Evolutionary conservation across 1,140 invertebrate species (phyloP).

Genomic region (Aphaenogaster floridana): DNA sequence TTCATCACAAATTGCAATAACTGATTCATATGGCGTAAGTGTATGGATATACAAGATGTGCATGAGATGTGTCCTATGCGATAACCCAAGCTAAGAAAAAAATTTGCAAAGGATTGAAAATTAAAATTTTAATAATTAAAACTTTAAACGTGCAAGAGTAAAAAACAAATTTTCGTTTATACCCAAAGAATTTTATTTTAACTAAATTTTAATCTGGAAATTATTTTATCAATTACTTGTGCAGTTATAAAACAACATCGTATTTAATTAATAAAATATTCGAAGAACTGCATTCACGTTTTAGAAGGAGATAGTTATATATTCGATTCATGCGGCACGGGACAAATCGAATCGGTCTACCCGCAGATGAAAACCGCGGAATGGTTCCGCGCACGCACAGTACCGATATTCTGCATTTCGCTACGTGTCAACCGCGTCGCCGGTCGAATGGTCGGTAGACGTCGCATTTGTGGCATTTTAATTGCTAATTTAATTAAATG

Average conservation of each 20-base stretch:
- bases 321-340: not conserved
- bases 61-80: not conserved
- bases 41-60: not conserved
- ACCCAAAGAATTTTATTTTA: not conserved
- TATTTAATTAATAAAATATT: constrained; percentile 30
- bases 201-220: not conserved
- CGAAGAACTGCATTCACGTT: not conserved
- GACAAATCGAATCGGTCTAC: constrained; percentile 60
- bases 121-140: not conserved
- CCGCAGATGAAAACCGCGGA: constrained; percentile 67
- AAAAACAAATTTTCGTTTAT: not conserved
- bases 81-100: not conserved
- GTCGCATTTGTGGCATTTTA: constrained; percentile 78
- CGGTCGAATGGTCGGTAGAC: not conserved
- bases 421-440: constrained; percentile 49
- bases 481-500: constrained; percentile 85
- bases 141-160: not conserved
- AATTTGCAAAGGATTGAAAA: not conserved
- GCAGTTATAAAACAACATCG: constrained; percentile 1
- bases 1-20: constrained; percentile 57
- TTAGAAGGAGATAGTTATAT: not conserved
- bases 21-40: not conserved
- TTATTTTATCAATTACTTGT: not conserved
- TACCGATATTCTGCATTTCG: constrained; percentile 22
- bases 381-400: constrained; percentile 19